These are phyloP conservation scores for Melitaea cinxia DNA, from an alignment of 1,140 invertebrate species.

Conservation along the genomic window DNA sequence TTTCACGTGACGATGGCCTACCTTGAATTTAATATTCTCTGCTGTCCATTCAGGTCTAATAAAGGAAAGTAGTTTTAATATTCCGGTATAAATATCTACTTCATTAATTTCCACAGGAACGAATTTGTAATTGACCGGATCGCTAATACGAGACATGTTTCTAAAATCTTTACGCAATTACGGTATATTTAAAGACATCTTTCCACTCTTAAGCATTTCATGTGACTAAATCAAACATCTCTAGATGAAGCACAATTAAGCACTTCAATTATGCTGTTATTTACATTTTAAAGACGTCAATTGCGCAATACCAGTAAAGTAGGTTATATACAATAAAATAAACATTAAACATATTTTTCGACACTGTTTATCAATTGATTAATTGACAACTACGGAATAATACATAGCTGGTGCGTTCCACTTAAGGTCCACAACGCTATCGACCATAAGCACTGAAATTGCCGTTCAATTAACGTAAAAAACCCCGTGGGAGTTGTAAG, in stretches of 20 bases:
- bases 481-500: no score
- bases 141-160: constrained; percentile 55
- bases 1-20: constrained; percentile 29
- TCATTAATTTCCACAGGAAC: constrained; percentile 68
- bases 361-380: background rate
- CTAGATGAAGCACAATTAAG: constrained; percentile 5
- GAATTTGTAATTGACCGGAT: constrained; percentile 55
- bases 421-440: no score
- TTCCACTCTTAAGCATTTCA: constrained; percentile 19
- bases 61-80: constrained; percentile 67
- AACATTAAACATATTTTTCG: no score
- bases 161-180: constrained; percentile 21
- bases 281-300: background rate
- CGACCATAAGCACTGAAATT: no score
- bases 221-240: background rate
- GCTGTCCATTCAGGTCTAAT: constrained; percentile 73
- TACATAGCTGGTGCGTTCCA: no score
- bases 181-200: background rate
- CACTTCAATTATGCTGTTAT: background rate
- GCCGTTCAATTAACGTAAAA: no score
- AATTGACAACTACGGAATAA: no score
- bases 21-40: constrained; percentile 76
- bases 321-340: no score
- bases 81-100: constrained; percentile 64
- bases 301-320: background rate